phyloP scores from a whole-genome alignment of 2,797 vertebrate species.

The Holocentrus rufus region DNA sequence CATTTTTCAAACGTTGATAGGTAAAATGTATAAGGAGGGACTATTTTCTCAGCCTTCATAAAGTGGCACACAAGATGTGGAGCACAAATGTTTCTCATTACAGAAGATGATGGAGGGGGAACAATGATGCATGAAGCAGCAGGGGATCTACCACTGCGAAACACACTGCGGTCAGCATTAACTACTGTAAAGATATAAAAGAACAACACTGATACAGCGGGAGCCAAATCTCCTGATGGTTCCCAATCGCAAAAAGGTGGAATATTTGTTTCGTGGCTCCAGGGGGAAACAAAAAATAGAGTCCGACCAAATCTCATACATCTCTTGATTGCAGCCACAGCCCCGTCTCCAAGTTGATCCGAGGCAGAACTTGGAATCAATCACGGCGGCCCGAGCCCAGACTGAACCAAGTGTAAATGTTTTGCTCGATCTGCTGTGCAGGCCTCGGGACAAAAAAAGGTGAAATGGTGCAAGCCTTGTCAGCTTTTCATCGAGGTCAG shows the following conservation, averaged over 20 bases:
- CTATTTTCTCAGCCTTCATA: slow-evolving; percentile 25
- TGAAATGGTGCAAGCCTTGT: not conserved
- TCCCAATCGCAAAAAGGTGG: slow-evolving; percentile 42
- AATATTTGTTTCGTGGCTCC: slow-evolving; percentile 25
- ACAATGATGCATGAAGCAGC: slow-evolving; percentile 27
- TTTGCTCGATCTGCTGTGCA: not conserved
- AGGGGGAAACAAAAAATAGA: not conserved
- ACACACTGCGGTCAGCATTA: slow-evolving; percentile 8
- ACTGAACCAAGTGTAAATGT: slow-evolving; percentile 3
- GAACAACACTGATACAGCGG: not conserved
- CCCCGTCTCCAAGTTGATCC: slow-evolving; percentile 25
- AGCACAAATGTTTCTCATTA: slow-evolving; percentile 54
- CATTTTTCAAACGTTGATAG: slow-evolving; percentile 32
- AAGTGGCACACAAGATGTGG: not conserved
- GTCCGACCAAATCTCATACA: slow-evolving; percentile 17
- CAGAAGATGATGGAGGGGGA: slow-evolving; percentile 1
- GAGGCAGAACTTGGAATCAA: slow-evolving; percentile 41
- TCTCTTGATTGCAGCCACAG: slow-evolving; percentile 54
- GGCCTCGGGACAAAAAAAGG: slow-evolving; percentile 8
- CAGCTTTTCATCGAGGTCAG: slow-evolving; percentile 31
- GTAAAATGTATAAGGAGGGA: slow-evolving; percentile 32
- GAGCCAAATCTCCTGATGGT: slow-evolving; percentile 30
- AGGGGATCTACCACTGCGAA: slow-evolving; percentile 25
- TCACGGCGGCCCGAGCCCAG: slow-evolving; percentile 18
- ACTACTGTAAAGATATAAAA: not conserved